Evolutionary conservation across 2,888 invertebrate genomes (phyloP).

Genomic region (Sphecodes monilicornis): DNA sequence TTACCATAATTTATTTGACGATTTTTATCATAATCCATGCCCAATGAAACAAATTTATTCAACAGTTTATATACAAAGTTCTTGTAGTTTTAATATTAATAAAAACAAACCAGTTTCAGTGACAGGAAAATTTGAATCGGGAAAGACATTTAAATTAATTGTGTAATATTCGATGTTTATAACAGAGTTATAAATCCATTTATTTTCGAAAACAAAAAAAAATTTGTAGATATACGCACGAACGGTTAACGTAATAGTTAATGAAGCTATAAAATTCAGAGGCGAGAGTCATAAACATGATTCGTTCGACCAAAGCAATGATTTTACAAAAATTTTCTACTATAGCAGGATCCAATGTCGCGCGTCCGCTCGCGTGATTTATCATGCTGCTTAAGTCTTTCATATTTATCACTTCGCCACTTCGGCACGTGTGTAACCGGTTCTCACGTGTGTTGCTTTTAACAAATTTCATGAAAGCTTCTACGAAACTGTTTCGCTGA

Average conservation of each 20-base stretch:
- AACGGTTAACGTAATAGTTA: not conserved
- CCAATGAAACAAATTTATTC: not conserved
- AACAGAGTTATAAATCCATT: not conserved
- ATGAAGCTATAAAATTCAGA: not conserved
- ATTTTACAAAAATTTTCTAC: conserved; percentile 32
- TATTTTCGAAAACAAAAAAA: not conserved
- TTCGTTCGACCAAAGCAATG: conserved; percentile 16
- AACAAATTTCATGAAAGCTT: conserved; percentile 60
- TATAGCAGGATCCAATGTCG: conserved; percentile 26
- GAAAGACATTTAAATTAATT: not conserved
- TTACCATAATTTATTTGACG: not conserved
- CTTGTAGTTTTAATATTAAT: not conserved
- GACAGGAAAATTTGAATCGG: not conserved
- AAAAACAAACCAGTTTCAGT: not conserved
- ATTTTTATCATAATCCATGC: not conserved
- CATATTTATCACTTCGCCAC: conserved; percentile 60
- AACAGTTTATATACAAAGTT: not conserved
- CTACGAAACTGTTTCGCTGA: conserved; percentile 41
- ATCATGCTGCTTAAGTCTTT: conserved; percentile 58
- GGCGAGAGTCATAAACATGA: not conserved
- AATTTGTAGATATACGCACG: not conserved
- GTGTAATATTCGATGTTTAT: not conserved
- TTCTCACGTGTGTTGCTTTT: conserved; percentile 47
- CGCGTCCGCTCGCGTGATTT: conserved; percentile 49
- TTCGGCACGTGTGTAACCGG: conserved; percentile 62